Conservation (phyloP, 2,113 vertebrate genomes). For the Silurus meridionalis region DNA sequence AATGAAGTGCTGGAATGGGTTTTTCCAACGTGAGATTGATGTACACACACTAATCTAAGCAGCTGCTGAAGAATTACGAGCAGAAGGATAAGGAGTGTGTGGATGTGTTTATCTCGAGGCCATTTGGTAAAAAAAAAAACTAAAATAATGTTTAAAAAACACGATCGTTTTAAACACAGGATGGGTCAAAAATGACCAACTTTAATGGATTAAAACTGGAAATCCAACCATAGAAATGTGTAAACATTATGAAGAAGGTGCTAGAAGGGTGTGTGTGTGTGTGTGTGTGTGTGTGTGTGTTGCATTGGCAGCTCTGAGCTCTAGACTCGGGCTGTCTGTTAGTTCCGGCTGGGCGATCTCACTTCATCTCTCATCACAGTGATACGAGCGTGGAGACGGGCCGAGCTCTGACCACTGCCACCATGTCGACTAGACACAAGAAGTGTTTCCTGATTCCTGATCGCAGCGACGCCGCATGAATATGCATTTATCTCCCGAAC, state of each 20-base stretch:
- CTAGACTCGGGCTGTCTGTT: slow-evolving; percentile 66
- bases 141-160: too few species aligned
- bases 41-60: background rate
- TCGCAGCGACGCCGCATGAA: slow-evolving; percentile 46
- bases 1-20: slow-evolving; percentile 1
- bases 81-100: background rate
- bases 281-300: background rate
- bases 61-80: background rate
- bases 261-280: background rate
- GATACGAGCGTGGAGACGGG: slow-evolving; percentile 58
- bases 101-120: background rate
- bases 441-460: slow-evolving; percentile 44
- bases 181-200: background rate
- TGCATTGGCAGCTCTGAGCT: slow-evolving; percentile 52
- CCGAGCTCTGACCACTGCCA: slow-evolving; percentile 56
- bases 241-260: background rate
- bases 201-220: background rate
- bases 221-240: background rate
- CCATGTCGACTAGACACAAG: slow-evolving; percentile 33
- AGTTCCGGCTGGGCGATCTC: slow-evolving; percentile 61
- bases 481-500: slow-evolving; percentile 49
- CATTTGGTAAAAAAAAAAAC: background rate
- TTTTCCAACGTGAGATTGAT: background rate
- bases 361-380: slow-evolving; percentile 64
- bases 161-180: too few species aligned